These are phyloP conservation scores for Circaetus cinerascens DNA, from an alignment of 2,113 vertebrate species.

Conservation along the genomic window DNA sequence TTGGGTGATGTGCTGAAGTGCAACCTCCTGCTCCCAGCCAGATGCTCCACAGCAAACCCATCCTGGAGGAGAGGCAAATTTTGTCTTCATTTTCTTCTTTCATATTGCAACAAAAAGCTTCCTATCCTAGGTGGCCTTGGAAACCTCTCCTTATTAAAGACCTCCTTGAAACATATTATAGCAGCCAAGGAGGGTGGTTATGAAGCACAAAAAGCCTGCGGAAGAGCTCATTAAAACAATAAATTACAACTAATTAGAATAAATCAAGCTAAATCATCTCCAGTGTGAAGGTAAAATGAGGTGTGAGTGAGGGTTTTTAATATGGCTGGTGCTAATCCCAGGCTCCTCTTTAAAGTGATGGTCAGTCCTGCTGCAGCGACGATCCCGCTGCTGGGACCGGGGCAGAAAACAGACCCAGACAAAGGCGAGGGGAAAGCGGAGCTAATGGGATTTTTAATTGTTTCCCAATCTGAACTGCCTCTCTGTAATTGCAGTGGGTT, in stretches of 20 bases:
- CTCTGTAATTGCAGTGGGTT: constrained; percentile 32
- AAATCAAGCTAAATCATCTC: constrained; percentile 56
- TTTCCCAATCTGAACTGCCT: constrained; percentile 55
- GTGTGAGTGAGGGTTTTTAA: constrained; percentile 49
- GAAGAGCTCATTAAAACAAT: constrained; percentile 69
- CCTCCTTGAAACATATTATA: background rate
- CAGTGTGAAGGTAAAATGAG: constrained; percentile 46
- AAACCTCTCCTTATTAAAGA: background rate
- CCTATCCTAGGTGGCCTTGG: background rate
- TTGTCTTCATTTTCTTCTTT: background rate
- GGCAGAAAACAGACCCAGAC: background rate
- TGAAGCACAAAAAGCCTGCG: constrained; percentile 47
- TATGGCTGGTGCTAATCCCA: background rate
- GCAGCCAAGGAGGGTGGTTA: background rate
- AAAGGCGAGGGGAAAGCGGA: background rate
- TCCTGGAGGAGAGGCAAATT: background rate
- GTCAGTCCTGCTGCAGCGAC: background rate
- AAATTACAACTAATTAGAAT: constrained; percentile 66
- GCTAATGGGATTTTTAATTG: constrained; percentile 54
- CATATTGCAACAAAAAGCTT: background rate
- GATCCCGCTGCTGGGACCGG: background rate
- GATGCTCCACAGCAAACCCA: background rate
- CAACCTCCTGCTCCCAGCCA: background rate
- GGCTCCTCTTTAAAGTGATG: background rate
- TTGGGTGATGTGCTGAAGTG: background rate